phyloP scores from a whole-genome alignment of 2,113 vertebrate genomes.

The Agelaius phoeniceus region DNA sequence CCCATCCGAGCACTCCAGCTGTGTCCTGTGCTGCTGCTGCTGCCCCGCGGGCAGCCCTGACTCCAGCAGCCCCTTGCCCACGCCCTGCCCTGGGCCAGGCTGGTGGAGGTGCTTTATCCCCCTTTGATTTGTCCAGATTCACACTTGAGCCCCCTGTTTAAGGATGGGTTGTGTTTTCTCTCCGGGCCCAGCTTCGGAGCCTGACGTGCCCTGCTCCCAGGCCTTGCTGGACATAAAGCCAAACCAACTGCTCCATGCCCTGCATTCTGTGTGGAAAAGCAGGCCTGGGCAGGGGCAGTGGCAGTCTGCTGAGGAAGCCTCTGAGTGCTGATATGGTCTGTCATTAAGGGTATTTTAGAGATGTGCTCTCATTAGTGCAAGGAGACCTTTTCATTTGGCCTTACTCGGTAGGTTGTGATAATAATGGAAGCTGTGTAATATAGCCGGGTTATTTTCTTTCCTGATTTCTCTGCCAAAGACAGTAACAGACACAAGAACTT shows the following conservation, averaged over 20 bases:
- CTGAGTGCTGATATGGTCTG: not conserved
- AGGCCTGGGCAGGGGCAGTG: not conserved
- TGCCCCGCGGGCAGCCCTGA: not conserved
- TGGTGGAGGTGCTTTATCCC: not conserved
- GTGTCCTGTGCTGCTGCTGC: not conserved
- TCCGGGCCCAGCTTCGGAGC: not conserved
- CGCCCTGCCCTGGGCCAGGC: not conserved
- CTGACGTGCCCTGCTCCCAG: not conserved
- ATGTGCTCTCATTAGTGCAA: constrained; percentile 56
- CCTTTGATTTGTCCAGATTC: not conserved
- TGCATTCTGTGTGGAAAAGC: not conserved
- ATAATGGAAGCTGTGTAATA: constrained; percentile 60
- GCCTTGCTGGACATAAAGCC: not conserved
- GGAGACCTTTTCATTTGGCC: constrained; percentile 56
- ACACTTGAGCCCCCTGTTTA: not conserved
- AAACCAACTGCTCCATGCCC: not conserved
- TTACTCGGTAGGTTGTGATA: constrained; percentile 53
- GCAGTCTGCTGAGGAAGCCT: not conserved
- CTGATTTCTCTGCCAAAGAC: constrained; percentile 78
- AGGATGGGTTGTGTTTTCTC: not conserved
- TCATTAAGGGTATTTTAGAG: constrained; percentile 18
- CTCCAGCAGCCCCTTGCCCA: not conserved
- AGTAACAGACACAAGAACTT: constrained; percentile 40
- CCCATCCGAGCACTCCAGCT: not conserved
- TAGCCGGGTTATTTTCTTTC: not conserved